Evolutionary conservation across 2,113 vertebrate species (phyloP), one percentile per base, ranked within the genome.

Genomic region (Indicator indicator): DNA sequence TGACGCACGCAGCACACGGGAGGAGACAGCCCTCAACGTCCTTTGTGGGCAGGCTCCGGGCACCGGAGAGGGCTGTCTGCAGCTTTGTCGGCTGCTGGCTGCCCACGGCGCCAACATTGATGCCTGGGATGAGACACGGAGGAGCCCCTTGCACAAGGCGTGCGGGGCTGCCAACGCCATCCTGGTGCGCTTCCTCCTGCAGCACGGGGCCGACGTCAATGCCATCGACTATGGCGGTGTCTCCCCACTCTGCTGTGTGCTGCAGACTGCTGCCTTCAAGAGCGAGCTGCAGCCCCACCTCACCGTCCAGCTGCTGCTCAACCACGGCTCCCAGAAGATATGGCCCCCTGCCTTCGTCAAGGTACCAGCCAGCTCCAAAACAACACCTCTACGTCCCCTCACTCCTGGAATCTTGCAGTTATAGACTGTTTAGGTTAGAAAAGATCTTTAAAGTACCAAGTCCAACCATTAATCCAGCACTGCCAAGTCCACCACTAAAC

Each of bases 91-190:
- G 32, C 94, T 98, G 48, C 96, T 98, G 38, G 90, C 94, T 2
- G 36, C 42, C 64, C 81, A 95, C 0, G 96, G 98, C 0, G 97
- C 98, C 0, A 56, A 96, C 4, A 27, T 94, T 2, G 87, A 98
- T 0, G 62, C 95, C 10, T 87, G 67, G 32, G 98, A 98, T 11
- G 95, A 97, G 69, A 96, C 96, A 23, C 85, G 83, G 17, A 97
- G 97, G 76, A 98, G 92, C 54, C 97, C 98, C 5, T 88, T 98
- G 76, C 98, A 98, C 90, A 96, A 97, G 74, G 98, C 98, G 0
- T 97, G 98, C 19, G 83, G 96, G 33, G 98, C 90, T 1, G 97
- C 96, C 77, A 94, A 94, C 19, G 78, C 88, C 4, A 0, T 13
- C 50, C 73, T 98, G 93, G 97, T 58, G 17, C 36, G 48, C 36